These are phyloP conservation scores for Pachliopta kotzebuea DNA, from an alignment of 2,888 invertebrate species.

Conservation along the genomic window DNA sequence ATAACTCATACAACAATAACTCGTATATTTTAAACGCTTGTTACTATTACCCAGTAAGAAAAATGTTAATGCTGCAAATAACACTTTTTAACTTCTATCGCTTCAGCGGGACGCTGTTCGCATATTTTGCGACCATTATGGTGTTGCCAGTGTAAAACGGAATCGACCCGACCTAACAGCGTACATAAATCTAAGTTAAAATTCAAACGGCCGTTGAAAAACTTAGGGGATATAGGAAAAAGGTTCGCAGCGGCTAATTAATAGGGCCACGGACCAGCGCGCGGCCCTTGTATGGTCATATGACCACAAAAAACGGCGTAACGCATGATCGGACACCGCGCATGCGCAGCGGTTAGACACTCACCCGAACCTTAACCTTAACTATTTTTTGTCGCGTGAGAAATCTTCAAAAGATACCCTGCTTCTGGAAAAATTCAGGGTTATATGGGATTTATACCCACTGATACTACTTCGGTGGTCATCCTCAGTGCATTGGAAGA, in stretches of 20 bases:
- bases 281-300: conserved; percentile 15
- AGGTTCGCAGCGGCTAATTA: conserved; percentile 4
- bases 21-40: too few relatives aligned
- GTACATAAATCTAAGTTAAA: conserved; percentile 15
- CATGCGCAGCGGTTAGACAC: conserved; percentile 40
- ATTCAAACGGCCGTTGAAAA: conserved; percentile 11
- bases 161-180: not conserved
- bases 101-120: not conserved
- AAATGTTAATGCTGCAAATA: not conserved
- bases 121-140: conserved; percentile 3
- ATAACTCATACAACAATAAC: too few relatives aligned
- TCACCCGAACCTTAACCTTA: conserved; percentile 66
- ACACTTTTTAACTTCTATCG: not conserved
- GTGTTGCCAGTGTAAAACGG: not conserved
- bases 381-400: too few relatives aligned
- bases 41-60: too few relatives aligned
- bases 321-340: conserved; percentile 22
- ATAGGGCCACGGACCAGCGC: not conserved
- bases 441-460: too few relatives aligned
- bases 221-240: conserved; percentile 6
- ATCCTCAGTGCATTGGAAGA: too few relatives aligned
- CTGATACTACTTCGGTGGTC: too few relatives aligned
- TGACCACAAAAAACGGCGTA: conserved; percentile 8
- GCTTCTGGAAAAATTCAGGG: too few relatives aligned
- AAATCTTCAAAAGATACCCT: too few relatives aligned